Conservation (phyloP, 2,797 vertebrate species). For the Darevskia nairensis region DNA sequence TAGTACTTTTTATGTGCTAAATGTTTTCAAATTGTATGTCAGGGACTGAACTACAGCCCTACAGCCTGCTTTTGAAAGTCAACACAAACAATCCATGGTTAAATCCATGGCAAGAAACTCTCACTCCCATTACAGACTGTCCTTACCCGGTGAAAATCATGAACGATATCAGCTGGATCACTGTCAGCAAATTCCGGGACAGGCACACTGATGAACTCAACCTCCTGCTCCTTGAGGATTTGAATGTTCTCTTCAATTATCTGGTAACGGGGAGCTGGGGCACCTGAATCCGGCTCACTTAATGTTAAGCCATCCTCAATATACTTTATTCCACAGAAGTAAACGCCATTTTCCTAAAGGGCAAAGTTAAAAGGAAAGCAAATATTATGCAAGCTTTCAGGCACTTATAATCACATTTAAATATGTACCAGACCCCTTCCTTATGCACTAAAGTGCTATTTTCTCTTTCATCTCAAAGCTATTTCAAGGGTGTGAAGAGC, state of each 20-base stretch:
- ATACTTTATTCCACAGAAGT: conserved; percentile 86
- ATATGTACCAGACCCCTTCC: background rate
- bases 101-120: background rate
- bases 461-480: background rate
- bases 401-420: background rate
- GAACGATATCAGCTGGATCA: conserved; percentile 95
- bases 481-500: no score
- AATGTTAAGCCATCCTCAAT: conserved; percentile 86
- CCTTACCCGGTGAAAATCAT: conserved; percentile 94
- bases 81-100: conserved; percentile 45
- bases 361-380: conserved; percentile 58
- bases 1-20: no score
- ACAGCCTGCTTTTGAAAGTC: conserved; percentile 22
- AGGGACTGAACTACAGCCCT: background rate
- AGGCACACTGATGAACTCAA: conserved; percentile 93
- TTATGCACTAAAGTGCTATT: background rate
- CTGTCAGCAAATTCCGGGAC: conserved; percentile 94
- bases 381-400: conserved; percentile 25
- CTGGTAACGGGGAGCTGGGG: conserved; percentile 80
- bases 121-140: background rate
- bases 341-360: conserved; percentile 81
- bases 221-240: conserved; percentile 88
- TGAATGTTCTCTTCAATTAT: conserved; percentile 88
- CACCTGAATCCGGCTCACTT: conserved; percentile 76
- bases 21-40: no score